Evolutionary conservation across 2,888 invertebrate species (phyloP).

Genomic region (Erebia ligea): DNA sequence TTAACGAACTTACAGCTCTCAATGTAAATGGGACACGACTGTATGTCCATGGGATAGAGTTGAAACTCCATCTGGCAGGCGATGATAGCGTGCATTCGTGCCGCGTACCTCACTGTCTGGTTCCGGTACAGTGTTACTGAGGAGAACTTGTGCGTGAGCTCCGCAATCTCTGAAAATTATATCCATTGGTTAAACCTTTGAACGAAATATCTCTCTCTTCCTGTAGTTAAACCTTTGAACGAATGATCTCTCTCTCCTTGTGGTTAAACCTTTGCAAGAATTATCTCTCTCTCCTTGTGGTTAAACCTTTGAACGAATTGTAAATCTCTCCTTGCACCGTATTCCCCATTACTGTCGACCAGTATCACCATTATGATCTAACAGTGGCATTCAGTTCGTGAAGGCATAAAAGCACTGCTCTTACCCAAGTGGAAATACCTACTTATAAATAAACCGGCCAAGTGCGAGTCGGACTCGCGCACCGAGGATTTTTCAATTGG

Average conservation of each 20-base stretch:
- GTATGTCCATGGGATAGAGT: slow-evolving; percentile 93
- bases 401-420: no score
- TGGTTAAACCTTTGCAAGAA: no score
- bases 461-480: no score
- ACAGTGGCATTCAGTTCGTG: no score
- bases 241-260: not conserved
- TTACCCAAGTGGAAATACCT: no score
- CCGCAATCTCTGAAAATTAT: slow-evolving; percentile 87
- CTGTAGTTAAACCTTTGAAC: not conserved
- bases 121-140: slow-evolving; percentile 91
- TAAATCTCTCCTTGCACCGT: no score
- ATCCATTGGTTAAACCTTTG: not conserved
- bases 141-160: slow-evolving; percentile 90
- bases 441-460: no score
- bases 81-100: slow-evolving; percentile 92
- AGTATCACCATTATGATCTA: no score
- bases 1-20: slow-evolving; percentile 89
- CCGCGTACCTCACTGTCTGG: slow-evolving; percentile 91
- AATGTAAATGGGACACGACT: slow-evolving; percentile 91
- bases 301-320: no score
- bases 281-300: no score
- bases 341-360: no score
- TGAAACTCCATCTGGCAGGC: slow-evolving; percentile 95
- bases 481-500: no score
- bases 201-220: not conserved